Evolutionary conservation across 2,888 invertebrate genomes (phyloP).

Genomic region (Polydrusus pterygomalis): DNA sequence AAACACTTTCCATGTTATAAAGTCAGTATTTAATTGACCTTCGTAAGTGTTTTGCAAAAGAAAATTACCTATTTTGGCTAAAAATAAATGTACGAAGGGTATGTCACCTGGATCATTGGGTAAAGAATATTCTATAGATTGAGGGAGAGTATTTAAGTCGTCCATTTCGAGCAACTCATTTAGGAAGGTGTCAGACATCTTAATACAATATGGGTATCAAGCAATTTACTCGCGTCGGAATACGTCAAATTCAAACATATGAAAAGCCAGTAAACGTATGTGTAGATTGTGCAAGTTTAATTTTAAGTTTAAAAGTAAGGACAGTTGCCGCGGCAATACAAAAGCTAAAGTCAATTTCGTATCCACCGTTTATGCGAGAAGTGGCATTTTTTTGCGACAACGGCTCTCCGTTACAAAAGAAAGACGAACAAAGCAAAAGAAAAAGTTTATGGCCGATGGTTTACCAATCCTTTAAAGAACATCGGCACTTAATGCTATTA

Average conservation of each 20-base stretch:
- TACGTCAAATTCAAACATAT: neutral
- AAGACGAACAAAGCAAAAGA: neutral
- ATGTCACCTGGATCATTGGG: neutral
- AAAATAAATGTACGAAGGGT: neutral
- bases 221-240: neutral
- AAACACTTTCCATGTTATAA: neutral
- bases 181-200: neutral
- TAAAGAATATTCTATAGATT: neutral
- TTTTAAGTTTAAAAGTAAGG: neutral
- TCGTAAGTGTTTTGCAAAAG: neutral
- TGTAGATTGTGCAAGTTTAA: constrained; percentile 2
- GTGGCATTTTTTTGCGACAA: constrained; percentile 4
- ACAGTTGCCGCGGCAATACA: neutral
- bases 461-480: neutral
- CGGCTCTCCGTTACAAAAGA: neutral
- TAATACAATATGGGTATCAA: constrained; percentile 2
- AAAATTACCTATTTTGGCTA: neutral
- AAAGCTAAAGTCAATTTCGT: neutral
- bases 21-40: neutral
- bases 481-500: neutral
- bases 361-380: neutral
- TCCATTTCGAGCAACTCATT: neutral
- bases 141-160: constrained; percentile 1
- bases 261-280: neutral
- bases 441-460: neutral